These are phyloP conservation scores for Oreochromis aureus DNA, from an alignment of 2,113 vertebrate genomes.

Conservation along the genomic window DNA sequence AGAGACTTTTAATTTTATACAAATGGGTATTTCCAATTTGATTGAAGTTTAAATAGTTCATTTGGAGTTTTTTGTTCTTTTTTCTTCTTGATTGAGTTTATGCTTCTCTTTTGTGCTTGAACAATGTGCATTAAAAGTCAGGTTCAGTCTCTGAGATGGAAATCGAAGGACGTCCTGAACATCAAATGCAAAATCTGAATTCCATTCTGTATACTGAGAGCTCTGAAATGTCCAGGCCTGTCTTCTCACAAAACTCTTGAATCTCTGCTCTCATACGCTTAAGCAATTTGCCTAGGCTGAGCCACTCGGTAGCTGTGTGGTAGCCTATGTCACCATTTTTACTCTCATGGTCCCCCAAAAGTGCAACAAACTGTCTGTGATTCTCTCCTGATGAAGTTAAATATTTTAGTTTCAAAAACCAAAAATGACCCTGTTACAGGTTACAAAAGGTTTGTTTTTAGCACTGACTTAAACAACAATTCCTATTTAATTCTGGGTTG, in stretches of 20 bases:
- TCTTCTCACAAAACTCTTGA: neutral
- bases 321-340: neutral
- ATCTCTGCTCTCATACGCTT: neutral
- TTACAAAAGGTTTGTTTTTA: neutral
- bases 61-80: neutral
- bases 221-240: neutral
- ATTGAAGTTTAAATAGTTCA: neutral
- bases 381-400: neutral
- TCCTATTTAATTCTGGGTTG: neutral
- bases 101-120: neutral
- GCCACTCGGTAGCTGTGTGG: no score
- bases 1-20: neutral
- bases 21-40: neutral
- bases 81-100: neutral
- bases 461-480: neutral
- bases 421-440: neutral
- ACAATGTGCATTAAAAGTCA: neutral
- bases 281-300: neutral
- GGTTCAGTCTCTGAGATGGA: neutral
- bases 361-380: neutral
- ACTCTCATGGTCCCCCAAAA: neutral
- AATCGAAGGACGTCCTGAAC: neutral
- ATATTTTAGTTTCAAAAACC: neutral
- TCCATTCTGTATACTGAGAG: neutral
- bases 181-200: neutral